Conservation (phyloP, 1,140 invertebrate species). For the Trachelipus rathkii region DNA sequence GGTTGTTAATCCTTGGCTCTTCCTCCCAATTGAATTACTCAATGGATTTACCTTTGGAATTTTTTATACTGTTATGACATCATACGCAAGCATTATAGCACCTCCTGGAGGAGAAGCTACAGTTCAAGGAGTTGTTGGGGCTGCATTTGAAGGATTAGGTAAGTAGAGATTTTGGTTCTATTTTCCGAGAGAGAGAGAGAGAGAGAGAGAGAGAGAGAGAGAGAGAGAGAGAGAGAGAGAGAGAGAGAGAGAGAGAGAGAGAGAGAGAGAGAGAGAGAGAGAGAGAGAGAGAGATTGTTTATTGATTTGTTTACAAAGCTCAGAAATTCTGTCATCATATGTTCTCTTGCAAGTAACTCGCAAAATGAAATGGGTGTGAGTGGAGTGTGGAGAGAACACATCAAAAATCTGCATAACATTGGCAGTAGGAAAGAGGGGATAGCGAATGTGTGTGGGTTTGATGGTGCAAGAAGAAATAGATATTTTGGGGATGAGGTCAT, state of each 20-base stretch:
- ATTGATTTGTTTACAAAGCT: background rate
- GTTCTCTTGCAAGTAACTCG: background rate
- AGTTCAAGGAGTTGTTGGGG: conserved; percentile 67
- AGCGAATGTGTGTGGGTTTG: no score
- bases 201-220: background rate
- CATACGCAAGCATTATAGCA: conserved; percentile 77
- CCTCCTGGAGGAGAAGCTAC: conserved; percentile 64
- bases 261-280: no score
- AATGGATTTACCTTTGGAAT: conserved; percentile 84
- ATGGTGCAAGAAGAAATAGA: no score
- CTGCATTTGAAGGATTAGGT: conserved; percentile 79
- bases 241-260: background rate
- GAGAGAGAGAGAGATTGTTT: no score
- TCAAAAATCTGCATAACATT: no score
- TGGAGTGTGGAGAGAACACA: no score
- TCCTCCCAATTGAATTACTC: conserved; percentile 75
- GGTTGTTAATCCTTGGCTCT: conserved; percentile 71
- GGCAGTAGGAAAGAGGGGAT: no score
- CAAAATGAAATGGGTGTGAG: no score
- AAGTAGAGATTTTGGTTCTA: conserved; percentile 36
- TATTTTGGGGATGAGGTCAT: no score
- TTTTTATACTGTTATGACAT: conserved; percentile 80
- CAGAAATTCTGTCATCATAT: background rate
- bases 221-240: no score
- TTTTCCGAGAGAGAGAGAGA: no score